These are phyloP conservation scores for Propsilocerus akamusi DNA, from an alignment of 1,140 invertebrate genomes.

Conservation along the genomic window DNA sequence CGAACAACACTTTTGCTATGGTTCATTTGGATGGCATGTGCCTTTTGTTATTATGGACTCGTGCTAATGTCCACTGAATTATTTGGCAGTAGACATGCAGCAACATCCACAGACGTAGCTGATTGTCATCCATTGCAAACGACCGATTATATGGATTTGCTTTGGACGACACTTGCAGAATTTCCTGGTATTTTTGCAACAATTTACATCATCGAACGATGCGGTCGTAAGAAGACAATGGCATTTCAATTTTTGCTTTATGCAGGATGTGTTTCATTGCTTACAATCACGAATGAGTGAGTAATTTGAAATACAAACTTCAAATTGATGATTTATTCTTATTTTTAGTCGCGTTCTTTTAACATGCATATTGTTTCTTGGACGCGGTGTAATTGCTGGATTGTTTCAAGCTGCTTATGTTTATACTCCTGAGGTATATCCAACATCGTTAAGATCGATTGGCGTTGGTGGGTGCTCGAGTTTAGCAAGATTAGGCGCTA, in stretches of 20 bases:
- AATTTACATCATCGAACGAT: slow-evolving; percentile 75
- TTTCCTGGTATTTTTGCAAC: slow-evolving; percentile 90
- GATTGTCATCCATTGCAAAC: slow-evolving; percentile 61
- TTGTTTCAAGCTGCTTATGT: slow-evolving; percentile 91
- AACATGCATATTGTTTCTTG: slow-evolving; percentile 72
- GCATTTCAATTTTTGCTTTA: slow-evolving; percentile 82
- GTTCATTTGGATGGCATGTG: slow-evolving; percentile 89
- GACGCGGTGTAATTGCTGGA: slow-evolving; percentile 80
- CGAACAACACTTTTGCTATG: slow-evolving; percentile 73
- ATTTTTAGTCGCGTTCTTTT: slow-evolving; percentile 50
- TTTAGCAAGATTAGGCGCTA: slow-evolving; percentile 63
- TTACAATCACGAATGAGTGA: slow-evolving; percentile 64
- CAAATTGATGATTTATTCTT: neutral
- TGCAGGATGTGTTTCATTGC: slow-evolving; percentile 57
- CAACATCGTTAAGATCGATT: slow-evolving; percentile 37
- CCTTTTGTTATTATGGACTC: slow-evolving; percentile 91
- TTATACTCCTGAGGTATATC: slow-evolving; percentile 75
- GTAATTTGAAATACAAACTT: slow-evolving; percentile 12
- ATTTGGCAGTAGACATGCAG: slow-evolving; percentile 39
- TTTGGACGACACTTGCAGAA: slow-evolving; percentile 90
- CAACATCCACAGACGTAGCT: slow-evolving; percentile 31
- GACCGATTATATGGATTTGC: slow-evolving; percentile 77
- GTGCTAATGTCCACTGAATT: slow-evolving; percentile 91
- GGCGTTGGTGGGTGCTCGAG: slow-evolving; percentile 60
- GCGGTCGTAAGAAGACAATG: slow-evolving; percentile 86